Base-by-base conservation (phyloP, 1,140 invertebrate species). In the Bilobella aurantiaca region DNA sequence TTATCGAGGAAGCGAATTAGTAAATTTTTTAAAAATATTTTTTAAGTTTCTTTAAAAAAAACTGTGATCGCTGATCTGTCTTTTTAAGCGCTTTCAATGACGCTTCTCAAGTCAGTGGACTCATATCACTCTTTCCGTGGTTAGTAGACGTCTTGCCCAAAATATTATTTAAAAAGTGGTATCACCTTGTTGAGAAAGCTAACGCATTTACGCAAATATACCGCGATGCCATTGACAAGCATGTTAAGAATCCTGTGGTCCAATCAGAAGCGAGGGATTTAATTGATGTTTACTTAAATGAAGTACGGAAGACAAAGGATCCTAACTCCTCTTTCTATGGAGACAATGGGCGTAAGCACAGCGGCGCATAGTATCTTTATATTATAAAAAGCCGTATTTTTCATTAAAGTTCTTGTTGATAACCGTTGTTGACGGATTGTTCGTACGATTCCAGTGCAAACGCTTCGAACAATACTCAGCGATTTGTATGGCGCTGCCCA, bases 281-380 rank as follows among this genome's bases (percentile, higher is more conserved):
- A 18, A 62, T 47, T 3, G 64, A 66, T 27, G 37, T 34, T 3
- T 66, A 66, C 37, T 8, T 66, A 3, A 25, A 64, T 21, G 59
- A 63, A 64, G 57, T 66, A 1, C 8, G 30, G 14, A 47, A 46
- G 18, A 64, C 64, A 32, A 62, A n/a, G 3, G 64, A 66, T 30
- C 64, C 59, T 23, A 62, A 66, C 8, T 66, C 64, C 14, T 23
- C 31, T 27, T 66, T 66, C 37, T 66, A 66, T 30, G 27, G 31
- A 30, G 31, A 62, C 5, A 2, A 18, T 3, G 64, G 64, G 32
- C 16, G 64, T 66, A 62, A 66, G n/a, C n/a, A n/a, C n/a, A n/a
- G n/a, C n/a, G n/a, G n/a, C n/a, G n/a, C n/a, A n/a, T n/a, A n/a
- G n/a, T n/a, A n/a, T n/a, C n/a, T n/a, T n/a, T n/a, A n/a, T n/a